phyloP scores from a whole-genome alignment of 2,113 vertebrate species.

The Balaenoptera acutorostrata region DNA sequence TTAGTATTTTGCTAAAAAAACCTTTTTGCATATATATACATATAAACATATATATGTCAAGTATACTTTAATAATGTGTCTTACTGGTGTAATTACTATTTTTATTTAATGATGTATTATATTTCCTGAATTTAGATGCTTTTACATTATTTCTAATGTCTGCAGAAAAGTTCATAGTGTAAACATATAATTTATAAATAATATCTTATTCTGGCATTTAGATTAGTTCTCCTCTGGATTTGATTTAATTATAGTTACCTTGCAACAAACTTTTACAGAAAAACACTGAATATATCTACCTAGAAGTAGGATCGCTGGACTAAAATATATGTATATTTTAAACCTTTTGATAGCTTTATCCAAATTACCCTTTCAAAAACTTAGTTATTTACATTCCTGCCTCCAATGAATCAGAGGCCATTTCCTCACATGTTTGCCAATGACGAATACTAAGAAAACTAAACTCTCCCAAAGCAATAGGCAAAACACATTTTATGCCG shows the following conservation, averaged over 20 bases:
- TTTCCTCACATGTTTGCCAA: background rate
- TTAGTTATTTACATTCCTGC: background rate
- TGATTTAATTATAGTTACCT: constrained; percentile 16
- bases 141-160: background rate
- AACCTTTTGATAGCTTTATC: background rate
- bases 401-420: background rate
- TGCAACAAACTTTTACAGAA: background rate
- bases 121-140: background rate
- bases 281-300: background rate
- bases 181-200: constrained; percentile 6
- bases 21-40: background rate
- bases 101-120: background rate
- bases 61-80: background rate
- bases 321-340: background rate
- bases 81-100: background rate
- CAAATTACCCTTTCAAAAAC: background rate
- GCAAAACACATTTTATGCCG: background rate
- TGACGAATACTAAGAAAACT: background rate
- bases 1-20: background rate
- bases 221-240: background rate
- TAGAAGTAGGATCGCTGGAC: background rate
- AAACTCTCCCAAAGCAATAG: background rate
- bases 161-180: background rate
- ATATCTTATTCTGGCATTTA: background rate
- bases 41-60: background rate